These are phyloP conservation scores for Hipposideros larvatus DNA, from an alignment of 2,797 vertebrate species.

Conservation along the genomic window DNA sequence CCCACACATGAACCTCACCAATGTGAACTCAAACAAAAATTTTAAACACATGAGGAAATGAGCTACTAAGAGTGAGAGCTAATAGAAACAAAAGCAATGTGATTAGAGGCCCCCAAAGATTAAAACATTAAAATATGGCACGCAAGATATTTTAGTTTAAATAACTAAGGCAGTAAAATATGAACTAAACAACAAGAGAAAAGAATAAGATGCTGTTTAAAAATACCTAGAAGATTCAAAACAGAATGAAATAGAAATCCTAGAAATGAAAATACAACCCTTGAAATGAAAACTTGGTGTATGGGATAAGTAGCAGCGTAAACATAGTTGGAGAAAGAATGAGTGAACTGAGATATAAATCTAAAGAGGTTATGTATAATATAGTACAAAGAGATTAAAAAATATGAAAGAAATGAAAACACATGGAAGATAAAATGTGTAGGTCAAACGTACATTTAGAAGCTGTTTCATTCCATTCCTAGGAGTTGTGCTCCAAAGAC, in stretches of 20 bases:
- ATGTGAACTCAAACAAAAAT: not conserved
- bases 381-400: not conserved
- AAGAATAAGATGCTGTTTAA: not conserved
- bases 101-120: not conserved
- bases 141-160: not conserved
- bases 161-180: not conserved
- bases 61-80: not conserved
- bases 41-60: not conserved
- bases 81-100: not conserved
- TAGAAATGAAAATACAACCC: not conserved
- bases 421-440: not conserved
- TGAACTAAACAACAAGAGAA: conserved; percentile 9
- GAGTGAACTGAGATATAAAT: not conserved
- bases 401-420: not conserved
- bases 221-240: not conserved
- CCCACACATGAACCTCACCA: not conserved
- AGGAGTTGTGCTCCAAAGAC: not conserved
- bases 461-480: not conserved
- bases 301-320: not conserved
- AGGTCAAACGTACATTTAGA: not conserved
- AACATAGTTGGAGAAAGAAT: not conserved
- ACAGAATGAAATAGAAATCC: not conserved
- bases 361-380: not conserved
- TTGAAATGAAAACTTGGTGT: not conserved
- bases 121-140: not conserved